These are phyloP conservation scores for Platanista minor DNA, from an alignment of 2,113 vertebrate species.

Conservation along the genomic window DNA sequence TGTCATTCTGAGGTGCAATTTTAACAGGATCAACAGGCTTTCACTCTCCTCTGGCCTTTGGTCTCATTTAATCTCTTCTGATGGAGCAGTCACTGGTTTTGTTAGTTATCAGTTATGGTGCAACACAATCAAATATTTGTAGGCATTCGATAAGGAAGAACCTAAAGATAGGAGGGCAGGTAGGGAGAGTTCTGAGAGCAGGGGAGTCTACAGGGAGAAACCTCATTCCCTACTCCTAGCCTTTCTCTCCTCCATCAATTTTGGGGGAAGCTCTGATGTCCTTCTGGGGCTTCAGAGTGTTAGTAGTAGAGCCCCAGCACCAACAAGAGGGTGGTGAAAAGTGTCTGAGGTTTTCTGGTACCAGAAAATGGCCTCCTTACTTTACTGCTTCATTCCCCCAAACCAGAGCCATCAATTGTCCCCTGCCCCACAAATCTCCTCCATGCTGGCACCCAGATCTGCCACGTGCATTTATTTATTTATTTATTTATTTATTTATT, in stretches of 20 bases:
- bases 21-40: background rate
- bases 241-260: fast-evolving
- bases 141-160: fast-evolving
- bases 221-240: fast-evolving
- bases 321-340: too few relatives aligned
- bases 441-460: fast-evolving
- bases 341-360: background rate
- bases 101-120: too few relatives aligned
- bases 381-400: too few relatives aligned
- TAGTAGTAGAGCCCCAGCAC: too few relatives aligned
- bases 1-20: too few relatives aligned
- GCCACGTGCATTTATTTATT: too few relatives aligned
- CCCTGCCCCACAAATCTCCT: background rate
- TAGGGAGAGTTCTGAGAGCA: too few relatives aligned
- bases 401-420: background rate
- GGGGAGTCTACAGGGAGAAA: background rate
- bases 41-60: background rate
- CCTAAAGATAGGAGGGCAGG: background rate
- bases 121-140: too few relatives aligned
- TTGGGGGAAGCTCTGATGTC: too few relatives aligned
- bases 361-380: background rate
- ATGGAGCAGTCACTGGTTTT: background rate
- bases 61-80: background rate
- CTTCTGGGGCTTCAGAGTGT: background rate
- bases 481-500: too few relatives aligned